Conservation (phyloP, 1,140 invertebrate species). For the Polyergus mexicanus region DNA sequence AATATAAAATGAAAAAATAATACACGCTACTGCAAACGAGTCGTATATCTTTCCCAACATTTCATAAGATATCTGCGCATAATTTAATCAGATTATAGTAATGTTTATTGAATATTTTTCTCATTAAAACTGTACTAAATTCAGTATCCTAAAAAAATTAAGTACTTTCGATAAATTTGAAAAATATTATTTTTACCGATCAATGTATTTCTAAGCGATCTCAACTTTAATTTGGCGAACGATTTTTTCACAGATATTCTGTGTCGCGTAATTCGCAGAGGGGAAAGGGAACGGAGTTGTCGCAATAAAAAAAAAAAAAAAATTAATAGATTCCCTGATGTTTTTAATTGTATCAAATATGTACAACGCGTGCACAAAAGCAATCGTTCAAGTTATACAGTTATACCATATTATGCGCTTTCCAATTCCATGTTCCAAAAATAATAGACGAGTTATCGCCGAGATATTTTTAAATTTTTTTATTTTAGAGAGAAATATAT, state of each 20-base stretch:
- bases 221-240: not conserved
- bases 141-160: slow-evolving; percentile 11
- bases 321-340: not conserved
- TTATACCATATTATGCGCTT: slow-evolving; percentile 22
- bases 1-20: not conserved
- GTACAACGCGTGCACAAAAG: slow-evolving; percentile 42
- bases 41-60: not conserved
- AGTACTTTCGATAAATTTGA: slow-evolving; percentile 12
- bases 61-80: not conserved
- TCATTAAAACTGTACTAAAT: not conserved
- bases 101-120: too few species aligned
- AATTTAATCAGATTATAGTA: too few species aligned
- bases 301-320: slow-evolving; percentile 28
- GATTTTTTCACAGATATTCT: not conserved
- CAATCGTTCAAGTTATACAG: slow-evolving; percentile 53
- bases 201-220: not conserved
- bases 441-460: slow-evolving; percentile 51
- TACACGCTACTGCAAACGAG: not conserved
- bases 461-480: slow-evolving; percentile 57
- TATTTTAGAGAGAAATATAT: slow-evolving; percentile 56
- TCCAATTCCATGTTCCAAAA: slow-evolving; percentile 44
- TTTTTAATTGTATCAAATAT: slow-evolving; percentile 59
- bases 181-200: not conserved
- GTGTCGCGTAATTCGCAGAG: not conserved
- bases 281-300: not conserved